Percentiles rank a stretch among this genome's conserved stretches.
phyloP scores from a whole-genome alignment of 2,113 vertebrate genomes.

The Elgaria multicarinata region DNA sequence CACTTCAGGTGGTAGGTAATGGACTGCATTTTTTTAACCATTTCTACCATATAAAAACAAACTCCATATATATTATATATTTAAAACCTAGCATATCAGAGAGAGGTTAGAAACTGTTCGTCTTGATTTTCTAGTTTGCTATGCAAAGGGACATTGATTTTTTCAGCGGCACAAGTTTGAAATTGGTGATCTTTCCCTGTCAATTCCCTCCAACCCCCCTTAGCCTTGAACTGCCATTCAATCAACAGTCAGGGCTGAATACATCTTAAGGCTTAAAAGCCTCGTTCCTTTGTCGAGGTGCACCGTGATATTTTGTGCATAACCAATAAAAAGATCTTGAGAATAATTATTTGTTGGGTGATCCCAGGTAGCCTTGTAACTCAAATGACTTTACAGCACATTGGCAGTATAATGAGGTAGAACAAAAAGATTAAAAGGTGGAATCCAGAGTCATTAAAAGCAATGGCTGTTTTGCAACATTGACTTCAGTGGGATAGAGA shows the following conservation, averaged over 20 bases:
- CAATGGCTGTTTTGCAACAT: neutral
- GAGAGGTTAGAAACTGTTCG: too few relatives aligned
- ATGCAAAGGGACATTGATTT: too few relatives aligned
- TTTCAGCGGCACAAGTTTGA: too few relatives aligned
- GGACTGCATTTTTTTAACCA: too few relatives aligned
- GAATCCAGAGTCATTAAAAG: constrained; percentile 8
- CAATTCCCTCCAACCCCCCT: neutral
- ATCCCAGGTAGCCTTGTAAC: neutral
- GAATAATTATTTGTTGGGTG: neutral
- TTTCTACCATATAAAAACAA: too few relatives aligned
- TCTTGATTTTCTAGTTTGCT: too few relatives aligned
- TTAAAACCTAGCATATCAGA: too few relatives aligned
- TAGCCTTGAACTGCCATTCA: neutral
- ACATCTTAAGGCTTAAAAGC: neutral
- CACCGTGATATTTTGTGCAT: neutral
- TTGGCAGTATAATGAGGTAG: constrained; percentile 5
- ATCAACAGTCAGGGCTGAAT: neutral
- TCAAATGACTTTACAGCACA: neutral
- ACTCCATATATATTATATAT: too few relatives aligned
- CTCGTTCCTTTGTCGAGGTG: neutral
- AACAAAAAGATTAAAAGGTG: neutral
- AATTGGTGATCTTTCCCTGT: neutral
- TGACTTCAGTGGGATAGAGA: neutral
- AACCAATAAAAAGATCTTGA: neutral
- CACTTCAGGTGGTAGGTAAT: too few relatives aligned